Conservation (phyloP, 2,797 vertebrate species). For the Hyperoplus lanceolatus region DNA sequence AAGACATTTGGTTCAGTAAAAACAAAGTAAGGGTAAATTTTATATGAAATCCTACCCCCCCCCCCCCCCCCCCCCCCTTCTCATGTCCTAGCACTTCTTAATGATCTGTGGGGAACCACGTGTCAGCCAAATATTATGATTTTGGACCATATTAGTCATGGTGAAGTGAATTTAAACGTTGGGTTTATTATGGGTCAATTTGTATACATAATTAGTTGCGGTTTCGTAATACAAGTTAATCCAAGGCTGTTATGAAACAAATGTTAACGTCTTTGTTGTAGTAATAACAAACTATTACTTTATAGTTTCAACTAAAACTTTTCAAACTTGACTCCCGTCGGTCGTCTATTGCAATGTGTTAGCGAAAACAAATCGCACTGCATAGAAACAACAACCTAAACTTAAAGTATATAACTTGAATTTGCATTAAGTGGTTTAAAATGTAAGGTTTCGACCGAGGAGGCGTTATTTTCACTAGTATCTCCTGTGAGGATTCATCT, state of each 20-base stretch:
- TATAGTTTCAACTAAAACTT: conserved; percentile 12
- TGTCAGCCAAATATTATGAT: neutral
- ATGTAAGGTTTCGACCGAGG: neutral
- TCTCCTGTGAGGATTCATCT: conserved; percentile 27
- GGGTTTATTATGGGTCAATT: neutral
- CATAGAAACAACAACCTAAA: fast-evolving
- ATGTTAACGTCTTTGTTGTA: too few species aligned
- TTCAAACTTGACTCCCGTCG: neutral
- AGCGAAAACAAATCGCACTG: neutral
- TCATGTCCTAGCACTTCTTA: too few species aligned
- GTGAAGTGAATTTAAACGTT: neutral
- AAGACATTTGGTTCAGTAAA: too few species aligned
- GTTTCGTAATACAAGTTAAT: neutral
- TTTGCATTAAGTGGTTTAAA: fast-evolving
- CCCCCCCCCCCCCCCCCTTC: too few species aligned
- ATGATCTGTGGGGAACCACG: too few species aligned
- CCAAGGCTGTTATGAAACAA: neutral
- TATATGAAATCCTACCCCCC: too few species aligned
- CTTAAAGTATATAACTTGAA: neutral
- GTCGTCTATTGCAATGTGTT: neutral
- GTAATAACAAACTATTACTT: neutral
- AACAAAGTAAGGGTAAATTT: too few species aligned
- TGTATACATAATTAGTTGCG: neutral
- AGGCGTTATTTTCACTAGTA: neutral
- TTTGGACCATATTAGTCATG: too few species aligned